Evolutionary conservation across 2,797 vertebrate genomes (phyloP), one percentile per base, ranked within the genome.

Genomic region (Eidolon dupreanum): DNA sequence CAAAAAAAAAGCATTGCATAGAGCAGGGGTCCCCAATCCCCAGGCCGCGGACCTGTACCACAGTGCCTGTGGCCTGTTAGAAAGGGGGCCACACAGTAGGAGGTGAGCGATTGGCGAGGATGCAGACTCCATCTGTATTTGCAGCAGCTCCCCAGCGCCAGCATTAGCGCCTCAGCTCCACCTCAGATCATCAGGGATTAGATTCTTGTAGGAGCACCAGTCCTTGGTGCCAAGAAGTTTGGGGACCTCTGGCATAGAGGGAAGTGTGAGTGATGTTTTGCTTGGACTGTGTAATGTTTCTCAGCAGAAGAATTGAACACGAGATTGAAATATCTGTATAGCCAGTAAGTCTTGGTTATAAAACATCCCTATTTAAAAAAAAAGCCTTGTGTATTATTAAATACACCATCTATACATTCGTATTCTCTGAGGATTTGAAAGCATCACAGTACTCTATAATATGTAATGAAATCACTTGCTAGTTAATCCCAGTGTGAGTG

Each of bases 401-500:
- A 68, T 59, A 41, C 2, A 5, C 66, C 9, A 28, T 36, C 7
- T 79, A 8, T 68, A 41, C 5, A 41, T 74, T 92, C 20, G 26
- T 81, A 38, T 91, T 66, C 59, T 65, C 20, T 74, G 73, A 87
- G 59, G 31, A 90, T 93, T 83, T 41, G 38, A 28, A 86, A 84
- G 57, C 20, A 20, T 61, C 55, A 15, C 20, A 83, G 8, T 88
- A 11, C 17, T 57, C n/a, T 83, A 6, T 71, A 81, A 68, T 77
- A 65, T 10, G 74, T 88, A 77, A 22, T 90, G 86, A 73, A 92
- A 90, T 71, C 53, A n/a, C 6, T 43, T 61, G 9, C 65, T 90
- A 22, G 36, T 66, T 95, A 95, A 86, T 77, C 82, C 78, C 75
- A 74, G 11, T n/a, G 53, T 87, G 63, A 79, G 22, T 65, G 73